Evolutionary conservation across 1,140 invertebrate genomes (phyloP), one percentile per base, ranked within the genome.

Genomic region (Tachypleus tridentatus): DNA sequence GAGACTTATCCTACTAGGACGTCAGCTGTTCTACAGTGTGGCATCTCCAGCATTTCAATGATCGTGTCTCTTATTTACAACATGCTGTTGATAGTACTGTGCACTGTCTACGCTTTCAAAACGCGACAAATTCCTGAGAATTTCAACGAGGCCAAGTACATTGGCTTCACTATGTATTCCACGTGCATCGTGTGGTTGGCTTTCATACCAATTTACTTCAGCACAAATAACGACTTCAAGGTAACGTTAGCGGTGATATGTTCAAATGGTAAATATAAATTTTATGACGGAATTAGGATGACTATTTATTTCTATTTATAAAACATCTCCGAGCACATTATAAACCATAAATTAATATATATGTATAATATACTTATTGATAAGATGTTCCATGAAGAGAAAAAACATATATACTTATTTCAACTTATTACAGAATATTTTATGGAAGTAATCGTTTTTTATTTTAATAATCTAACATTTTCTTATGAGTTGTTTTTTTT

Each of bases 131-230:
- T 87, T 61, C 86, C 86, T 4, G 86, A 86, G 70, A 86, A 87
- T 64, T 87, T 87, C 75, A 87, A 87, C 76, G 83, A 85, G 73
- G 82, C 83, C 8, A 85, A 85, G 70, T 84, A 84, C 72, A 84
- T 85, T 61, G 83, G 85, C 53, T 87, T 87, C 71, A 85, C 85
- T 6, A 87, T 87, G 86, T 87, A 87, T 71, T 84, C 84, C 4
- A 87, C 86, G 3, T 87, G 86, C 73, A 84, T 87, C 56, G 85
- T 87, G 53, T 87, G 86, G 86, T 74, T 86, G 8, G 85, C 85
- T 7, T 87, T 87, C 72, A 80, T 87, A 61, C 83, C 85, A 0
- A 85, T 87, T 65, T 86, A 86, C 72, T 86, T 86, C 70, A 84
- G 83, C 51, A 85, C 84, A 4, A 80, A 82, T 66, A 82, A 84